Evolutionary conservation across 2,797 vertebrate genomes (phyloP), one percentile per base, ranked within the genome.

Genomic region (Eurystomus glaucurus): DNA sequence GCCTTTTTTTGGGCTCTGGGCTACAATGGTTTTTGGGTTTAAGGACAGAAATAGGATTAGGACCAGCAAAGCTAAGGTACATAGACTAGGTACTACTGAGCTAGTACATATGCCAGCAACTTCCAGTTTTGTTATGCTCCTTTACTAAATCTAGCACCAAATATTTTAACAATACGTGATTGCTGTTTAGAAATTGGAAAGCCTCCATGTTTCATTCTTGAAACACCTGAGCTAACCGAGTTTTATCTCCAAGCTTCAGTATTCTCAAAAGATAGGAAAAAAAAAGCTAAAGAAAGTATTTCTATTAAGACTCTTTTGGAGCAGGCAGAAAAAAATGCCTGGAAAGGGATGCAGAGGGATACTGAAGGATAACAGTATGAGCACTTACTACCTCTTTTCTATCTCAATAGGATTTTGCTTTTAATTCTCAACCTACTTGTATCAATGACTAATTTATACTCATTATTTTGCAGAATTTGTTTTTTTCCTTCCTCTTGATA

Each of bases 381-480:
- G 15, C 3, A n/a, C 15, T 64, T 66, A 46, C 6, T 78, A 43
- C 3, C 12, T 57, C 9, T 57, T 76, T 28, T 71, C 22, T 16
- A 75, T 19, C 7, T 14, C 74, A 90, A 69, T 0, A 71, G 4
- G 5, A 79, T 54, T 79, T 94, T 3, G 0, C 5, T 65, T 88
- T 61, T n/a, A 33, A 48, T 79, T 89, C 68, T 68, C 43, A 64
- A 41, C 10, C 14, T 61, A 31, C 6, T 9, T 33, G 6, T 65
- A 69, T 37, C 60, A 83, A 79, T 64, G n/a, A 33, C 28, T 82
- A 51, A 77, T 62, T 77, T 66, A 60, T 81, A 70, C 9, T 61
- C 1, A 61, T 19, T 51, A 64, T 54, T 93, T 68, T 71, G 18
- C 8, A 3, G 75, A 35, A 62, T 23, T 54, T 46, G 31, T 70